Evolutionary conservation across 2,797 vertebrate species (phyloP).

Genomic region (Steatocranus sp.): DNA sequence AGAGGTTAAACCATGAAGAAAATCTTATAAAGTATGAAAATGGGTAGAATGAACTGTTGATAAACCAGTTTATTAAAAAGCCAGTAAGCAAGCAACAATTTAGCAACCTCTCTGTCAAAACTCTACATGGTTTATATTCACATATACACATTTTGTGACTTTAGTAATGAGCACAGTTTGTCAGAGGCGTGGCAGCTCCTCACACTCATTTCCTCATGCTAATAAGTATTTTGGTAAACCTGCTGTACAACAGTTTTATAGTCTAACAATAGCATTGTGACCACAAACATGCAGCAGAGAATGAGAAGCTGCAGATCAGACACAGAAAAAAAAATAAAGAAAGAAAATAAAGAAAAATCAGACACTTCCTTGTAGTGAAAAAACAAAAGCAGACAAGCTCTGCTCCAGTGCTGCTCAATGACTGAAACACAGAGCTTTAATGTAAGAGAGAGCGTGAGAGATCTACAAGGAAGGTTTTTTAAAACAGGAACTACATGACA

Average conservation of each 20-base stretch:
- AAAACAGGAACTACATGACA: background rate
- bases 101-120: background rate
- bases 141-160: background rate
- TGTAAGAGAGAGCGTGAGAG: background rate
- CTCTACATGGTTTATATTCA: background rate
- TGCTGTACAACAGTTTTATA: background rate
- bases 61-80: background rate
- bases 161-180: background rate
- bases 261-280: background rate
- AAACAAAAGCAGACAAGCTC: background rate
- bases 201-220: background rate
- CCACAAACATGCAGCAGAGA: background rate
- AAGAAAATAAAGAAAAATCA: background rate
- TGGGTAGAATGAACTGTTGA: background rate
- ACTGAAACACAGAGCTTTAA: background rate
- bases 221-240: background rate
- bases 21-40: background rate
- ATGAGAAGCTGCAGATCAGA: background rate
- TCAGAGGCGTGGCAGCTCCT: background rate
- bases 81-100: background rate
- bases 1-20: background rate
- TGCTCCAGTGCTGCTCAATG: background rate
- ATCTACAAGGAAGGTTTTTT: background rate
- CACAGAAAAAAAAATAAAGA: background rate
- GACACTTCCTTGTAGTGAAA: background rate